Base-by-base conservation (phyloP, 2,797 vertebrate genomes). In the Phrynocephalus forsythii region DNA sequence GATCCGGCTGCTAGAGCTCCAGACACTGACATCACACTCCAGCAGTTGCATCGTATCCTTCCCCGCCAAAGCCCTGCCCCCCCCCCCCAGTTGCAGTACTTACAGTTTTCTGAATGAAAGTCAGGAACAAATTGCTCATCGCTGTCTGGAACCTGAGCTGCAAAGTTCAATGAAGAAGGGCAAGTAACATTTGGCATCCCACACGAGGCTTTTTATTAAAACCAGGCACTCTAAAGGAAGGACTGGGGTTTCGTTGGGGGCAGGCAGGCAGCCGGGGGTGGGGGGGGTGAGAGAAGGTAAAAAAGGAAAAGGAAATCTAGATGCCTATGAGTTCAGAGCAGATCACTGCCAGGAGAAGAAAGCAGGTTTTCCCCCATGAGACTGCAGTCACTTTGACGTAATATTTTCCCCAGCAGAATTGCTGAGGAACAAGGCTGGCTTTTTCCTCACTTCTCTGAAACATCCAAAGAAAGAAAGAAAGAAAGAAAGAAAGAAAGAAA, bases 61-160 rank as follows among this genome's bases (percentile, higher is more conserved):
- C 30, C 56, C 83, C 44, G 24, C 24, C 38, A 68, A 52, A 79
- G 38, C 44, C 30, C 26, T 48, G 67, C 92, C 84, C 82, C 16
- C 18, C 72, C 33, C 85, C 6, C 26, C 11, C 0, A 1, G 33
- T 20, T 68, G 0, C 5, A 76, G 66, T 97, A 99, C 99, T 99
- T 95, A 99, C 99, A 95, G 96, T 98, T 99, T 95, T 99, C 99
- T 86, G 98, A 98, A 89, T 99, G 98, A 95, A 99, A 98, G 96
- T 99, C 99, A 89, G 98, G 99, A 96, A 99, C 98, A 95, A 98
- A 99, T 92, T 99, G 99, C 95, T 99, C 99, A 90, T 99, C 99
- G 0, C 97, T 98, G 97, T 99, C 99, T 88, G 99, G 99, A 96
- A 99, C 99, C 96, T 99, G 98, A 97, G 99, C 99, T 99, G 98